Percentiles rank a stretch among this genome's conserved stretches.
Evolutionary conservation across 2,113 vertebrate genomes (phyloP).

Genomic region (Tympanuchus pallidicinctus): DNA sequence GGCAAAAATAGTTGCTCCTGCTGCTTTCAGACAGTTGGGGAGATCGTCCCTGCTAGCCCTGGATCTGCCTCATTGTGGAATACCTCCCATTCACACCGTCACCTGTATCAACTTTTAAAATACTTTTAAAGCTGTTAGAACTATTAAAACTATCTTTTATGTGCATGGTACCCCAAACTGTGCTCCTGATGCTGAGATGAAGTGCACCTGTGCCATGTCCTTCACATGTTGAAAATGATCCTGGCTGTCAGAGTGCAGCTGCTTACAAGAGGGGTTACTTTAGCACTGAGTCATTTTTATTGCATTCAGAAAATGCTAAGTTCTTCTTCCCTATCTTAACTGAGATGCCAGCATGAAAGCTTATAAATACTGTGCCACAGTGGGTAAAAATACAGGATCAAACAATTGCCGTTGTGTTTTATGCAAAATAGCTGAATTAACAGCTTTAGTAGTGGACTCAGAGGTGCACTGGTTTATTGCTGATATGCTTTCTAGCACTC

Average conservation of each 20-base stretch:
- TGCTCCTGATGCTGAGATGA: background rate
- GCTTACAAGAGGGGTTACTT: background rate
- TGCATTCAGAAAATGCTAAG: background rate
- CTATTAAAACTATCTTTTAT: background rate
- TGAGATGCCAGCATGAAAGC: background rate
- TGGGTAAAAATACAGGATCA: background rate
- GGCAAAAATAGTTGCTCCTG: background rate
- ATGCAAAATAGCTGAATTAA: background rate
- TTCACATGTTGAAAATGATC: background rate
- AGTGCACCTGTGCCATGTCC: background rate
- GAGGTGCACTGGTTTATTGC: background rate
- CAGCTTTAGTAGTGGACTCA: background rate
- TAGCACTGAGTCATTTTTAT: background rate
- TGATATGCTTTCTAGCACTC: background rate
- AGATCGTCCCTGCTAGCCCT: background rate
- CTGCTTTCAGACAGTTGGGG: background rate
- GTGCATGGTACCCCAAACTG: background rate
- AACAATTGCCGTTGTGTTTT: background rate
- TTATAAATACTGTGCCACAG: background rate
- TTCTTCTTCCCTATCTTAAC: background rate
- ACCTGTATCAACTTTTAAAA: background rate
- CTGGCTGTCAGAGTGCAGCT: background rate
- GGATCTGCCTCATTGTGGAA: background rate
- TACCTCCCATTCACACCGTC: background rate
- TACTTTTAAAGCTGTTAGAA: background rate